Evolutionary conservation across 2,797 vertebrate genomes (phyloP).

Genomic region (Staurois parvus): DNA sequence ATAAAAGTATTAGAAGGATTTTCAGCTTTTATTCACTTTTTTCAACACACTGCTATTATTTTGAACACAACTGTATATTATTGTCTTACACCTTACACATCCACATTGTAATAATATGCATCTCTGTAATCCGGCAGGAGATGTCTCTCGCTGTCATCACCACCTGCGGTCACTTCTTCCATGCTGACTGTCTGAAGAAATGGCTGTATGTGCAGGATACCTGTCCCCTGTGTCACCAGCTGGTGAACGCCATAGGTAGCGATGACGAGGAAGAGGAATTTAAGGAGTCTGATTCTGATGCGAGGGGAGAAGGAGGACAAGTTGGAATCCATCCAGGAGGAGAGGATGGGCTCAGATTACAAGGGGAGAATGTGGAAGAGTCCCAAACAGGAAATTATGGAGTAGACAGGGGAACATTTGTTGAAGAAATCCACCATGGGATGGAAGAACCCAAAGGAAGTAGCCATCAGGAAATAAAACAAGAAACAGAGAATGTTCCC

Average conservation of each 20-base stretch:
- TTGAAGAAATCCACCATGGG: neutral
- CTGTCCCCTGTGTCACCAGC: constrained; percentile 87
- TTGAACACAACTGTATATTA: too few relatives aligned
- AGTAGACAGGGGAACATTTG: neutral
- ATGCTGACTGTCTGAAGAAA: constrained; percentile 83
- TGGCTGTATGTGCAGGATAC: constrained; percentile 89
- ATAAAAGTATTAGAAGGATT: too few relatives aligned
- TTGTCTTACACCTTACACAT: too few relatives aligned
- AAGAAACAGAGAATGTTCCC: too few relatives aligned
- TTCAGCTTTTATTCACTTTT: too few relatives aligned
- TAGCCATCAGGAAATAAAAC: neutral
- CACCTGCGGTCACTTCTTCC: constrained; percentile 85
- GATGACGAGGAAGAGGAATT: neutral
- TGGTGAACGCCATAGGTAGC: constrained; percentile 66
- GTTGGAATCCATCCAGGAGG: rapidly evolving
- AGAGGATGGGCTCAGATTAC: neutral
- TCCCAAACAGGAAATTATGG: neutral
- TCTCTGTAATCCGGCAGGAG: constrained; percentile 72
- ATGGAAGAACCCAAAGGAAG: neutral
- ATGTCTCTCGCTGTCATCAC: constrained; percentile 85
- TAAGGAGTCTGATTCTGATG: rapidly evolving
- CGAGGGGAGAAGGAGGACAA: neutral
- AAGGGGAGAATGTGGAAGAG: neutral
- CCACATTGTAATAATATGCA: neutral
- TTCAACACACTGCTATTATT: too few relatives aligned